Conservation (phyloP, 2,888 invertebrate species). For the Eupithecia pulchellata region DNA sequence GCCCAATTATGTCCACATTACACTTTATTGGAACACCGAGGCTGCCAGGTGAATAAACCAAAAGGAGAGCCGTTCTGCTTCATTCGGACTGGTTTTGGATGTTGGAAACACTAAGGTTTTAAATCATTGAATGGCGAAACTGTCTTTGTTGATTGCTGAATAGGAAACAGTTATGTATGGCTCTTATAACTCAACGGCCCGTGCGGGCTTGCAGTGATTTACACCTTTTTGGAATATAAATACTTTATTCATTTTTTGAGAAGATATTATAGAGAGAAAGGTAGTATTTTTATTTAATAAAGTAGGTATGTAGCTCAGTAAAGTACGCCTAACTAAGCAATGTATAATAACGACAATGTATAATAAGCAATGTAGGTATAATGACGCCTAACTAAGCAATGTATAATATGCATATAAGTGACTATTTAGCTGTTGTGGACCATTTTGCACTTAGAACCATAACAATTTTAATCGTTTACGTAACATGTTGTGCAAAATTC, state of each 20-base stretch:
- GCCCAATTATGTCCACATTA: slow-evolving; percentile 38
- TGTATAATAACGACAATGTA: no score
- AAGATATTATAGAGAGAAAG: no score
- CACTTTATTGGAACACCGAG: slow-evolving; percentile 37
- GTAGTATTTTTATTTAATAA: background rate
- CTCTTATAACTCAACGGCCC: background rate
- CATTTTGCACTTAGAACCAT: slow-evolving; percentile 48
- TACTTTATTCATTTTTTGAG: background rate
- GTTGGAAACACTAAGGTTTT: background rate
- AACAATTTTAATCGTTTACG: slow-evolving; percentile 54
- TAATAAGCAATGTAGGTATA: no score
- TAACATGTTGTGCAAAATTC: slow-evolving; percentile 58
- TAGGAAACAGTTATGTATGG: background rate
- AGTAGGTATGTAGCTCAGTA: no score
- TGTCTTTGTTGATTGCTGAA: background rate
- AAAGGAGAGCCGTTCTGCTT: slow-evolving; percentile 9
- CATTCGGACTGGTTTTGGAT: slow-evolving; percentile 3
- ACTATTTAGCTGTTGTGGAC: slow-evolving; percentile 48
- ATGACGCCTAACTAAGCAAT: slow-evolving; percentile 12
- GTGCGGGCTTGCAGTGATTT: background rate
- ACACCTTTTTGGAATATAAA: background rate
- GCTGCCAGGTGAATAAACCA: slow-evolving; percentile 12
- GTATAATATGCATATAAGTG: slow-evolving; percentile 1
- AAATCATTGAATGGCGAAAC: background rate
- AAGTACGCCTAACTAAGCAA: no score